Conservation (phyloP, 2,888 invertebrate genomes). For the Latheticus oryzae region DNA sequence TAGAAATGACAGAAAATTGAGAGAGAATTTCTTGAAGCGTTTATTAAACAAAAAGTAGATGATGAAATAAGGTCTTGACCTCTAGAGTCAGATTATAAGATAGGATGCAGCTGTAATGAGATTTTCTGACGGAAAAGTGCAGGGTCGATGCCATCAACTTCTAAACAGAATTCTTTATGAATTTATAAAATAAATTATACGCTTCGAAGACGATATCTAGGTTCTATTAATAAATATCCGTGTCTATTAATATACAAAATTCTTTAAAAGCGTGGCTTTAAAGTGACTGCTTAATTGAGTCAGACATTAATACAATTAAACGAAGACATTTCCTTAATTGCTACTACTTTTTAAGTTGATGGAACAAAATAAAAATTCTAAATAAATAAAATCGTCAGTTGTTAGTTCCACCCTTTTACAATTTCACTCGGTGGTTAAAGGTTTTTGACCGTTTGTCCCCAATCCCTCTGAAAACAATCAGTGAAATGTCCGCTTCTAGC, state of each 20-base stretch:
- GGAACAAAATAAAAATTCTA: not conserved
- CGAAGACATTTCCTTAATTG: conserved; percentile 19
- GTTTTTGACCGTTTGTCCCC: conserved; percentile 16
- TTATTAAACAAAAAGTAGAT: conserved; percentile 10
- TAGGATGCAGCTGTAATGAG: no score
- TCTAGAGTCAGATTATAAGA: no score
- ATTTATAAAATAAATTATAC: no score
- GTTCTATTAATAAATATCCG: no score
- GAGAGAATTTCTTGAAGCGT: conserved; percentile 11
- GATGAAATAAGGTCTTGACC: no score
- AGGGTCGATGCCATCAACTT: no score
- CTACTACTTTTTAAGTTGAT: conserved; percentile 3
- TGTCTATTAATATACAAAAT: no score
- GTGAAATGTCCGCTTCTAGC: conserved; percentile 1
- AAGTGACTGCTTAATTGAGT: conserved; percentile 8
- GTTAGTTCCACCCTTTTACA: conserved; percentile 2
- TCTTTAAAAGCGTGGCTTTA: no score
- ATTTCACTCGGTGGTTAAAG: conserved; percentile 9
- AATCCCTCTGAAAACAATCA: conserved; percentile 10
- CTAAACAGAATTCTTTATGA: no score
- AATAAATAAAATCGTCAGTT: no score
- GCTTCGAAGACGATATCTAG: no score
- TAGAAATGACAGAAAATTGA: conserved; percentile 22
- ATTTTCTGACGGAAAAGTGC: no score
- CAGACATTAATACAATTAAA: conserved; percentile 18